Evolutionary conservation across 2,888 invertebrate genomes (phyloP).

Genomic region (Opisthograptis luteolata): DNA sequence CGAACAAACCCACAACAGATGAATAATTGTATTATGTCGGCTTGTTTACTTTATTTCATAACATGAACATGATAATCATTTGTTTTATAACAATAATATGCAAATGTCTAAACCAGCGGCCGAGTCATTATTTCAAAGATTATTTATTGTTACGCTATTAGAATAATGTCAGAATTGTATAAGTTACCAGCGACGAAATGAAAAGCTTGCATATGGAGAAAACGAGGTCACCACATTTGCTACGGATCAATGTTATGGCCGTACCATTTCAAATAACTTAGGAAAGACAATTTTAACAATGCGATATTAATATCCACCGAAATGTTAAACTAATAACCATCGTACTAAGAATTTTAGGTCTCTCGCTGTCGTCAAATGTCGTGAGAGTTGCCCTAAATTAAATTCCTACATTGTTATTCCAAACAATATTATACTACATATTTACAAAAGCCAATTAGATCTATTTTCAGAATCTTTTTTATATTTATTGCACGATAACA

Average conservation of each 20-base stretch:
- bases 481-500: too few species aligned
- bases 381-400: conserved; percentile 8
- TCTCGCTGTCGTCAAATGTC: conserved; percentile 6
- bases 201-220: too few species aligned
- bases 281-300: neutral
- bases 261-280: too few species aligned
- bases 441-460: too few species aligned
- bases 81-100: neutral
- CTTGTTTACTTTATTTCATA: conserved; percentile 15
- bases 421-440: conserved; percentile 10
- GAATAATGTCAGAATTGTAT: too few species aligned
- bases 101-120: neutral
- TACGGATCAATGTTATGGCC: too few species aligned
- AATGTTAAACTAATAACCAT: neutral
- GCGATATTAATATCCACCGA: neutral
- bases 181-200: too few species aligned
- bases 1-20: conserved; percentile 2
- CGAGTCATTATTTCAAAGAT: too few species aligned
- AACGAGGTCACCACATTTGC: too few species aligned
- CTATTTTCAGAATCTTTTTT: neutral
- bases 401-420: conserved; percentile 25
- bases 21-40: conserved; percentile 8
- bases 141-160: too few species aligned
- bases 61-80: neutral
- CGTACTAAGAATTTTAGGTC: neutral